These are phyloP conservation scores for Pseudobourletiella spinata DNA, from an alignment of 1,140 invertebrate species.

Conservation along the genomic window DNA sequence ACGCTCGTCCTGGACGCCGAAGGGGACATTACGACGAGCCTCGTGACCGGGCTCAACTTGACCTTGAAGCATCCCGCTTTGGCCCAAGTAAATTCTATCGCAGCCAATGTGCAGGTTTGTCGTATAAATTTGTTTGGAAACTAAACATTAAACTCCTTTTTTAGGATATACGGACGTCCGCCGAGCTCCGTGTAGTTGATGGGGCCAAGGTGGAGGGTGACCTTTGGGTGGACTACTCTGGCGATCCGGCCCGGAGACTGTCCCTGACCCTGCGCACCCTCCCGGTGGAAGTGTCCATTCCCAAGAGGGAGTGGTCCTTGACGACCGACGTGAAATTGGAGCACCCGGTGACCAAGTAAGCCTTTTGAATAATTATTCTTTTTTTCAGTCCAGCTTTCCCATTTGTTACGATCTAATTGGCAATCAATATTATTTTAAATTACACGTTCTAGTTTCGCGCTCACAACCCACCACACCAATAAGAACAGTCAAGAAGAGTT, in stretches of 20 bases:
- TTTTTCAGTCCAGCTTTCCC: not conserved
- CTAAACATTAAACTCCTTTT: conserved; percentile 1
- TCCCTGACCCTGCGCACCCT: not conserved
- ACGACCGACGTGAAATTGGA: conserved; percentile 17
- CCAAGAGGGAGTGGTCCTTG: conserved; percentile 22
- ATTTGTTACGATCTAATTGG: not conserved
- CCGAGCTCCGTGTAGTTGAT: not conserved
- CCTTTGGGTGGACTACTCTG: not conserved
- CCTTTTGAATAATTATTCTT: conserved; percentile 14
- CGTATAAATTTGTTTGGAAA: not conserved
- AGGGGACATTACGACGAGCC: not conserved
- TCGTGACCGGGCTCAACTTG: conserved; percentile 1
- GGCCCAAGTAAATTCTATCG: conserved; percentile 8
- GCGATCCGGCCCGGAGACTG: not conserved
- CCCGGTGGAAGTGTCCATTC: conserved; percentile 6
- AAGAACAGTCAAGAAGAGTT: conserved; percentile 30
- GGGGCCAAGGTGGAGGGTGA: not conserved
- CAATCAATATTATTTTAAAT: conserved; percentile 8
- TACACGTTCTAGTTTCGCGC: conserved; percentile 29
- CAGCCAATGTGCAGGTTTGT: no score
- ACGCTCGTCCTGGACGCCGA: conserved; percentile 12
- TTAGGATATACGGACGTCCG: not conserved
- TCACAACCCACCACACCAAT: conserved; percentile 22
- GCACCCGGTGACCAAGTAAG: conserved; percentile 34
- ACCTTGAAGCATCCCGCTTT: conserved; percentile 29